Conservation (phyloP, 2,113 vertebrate species). For the Datnioides undecimradiatus region DNA sequence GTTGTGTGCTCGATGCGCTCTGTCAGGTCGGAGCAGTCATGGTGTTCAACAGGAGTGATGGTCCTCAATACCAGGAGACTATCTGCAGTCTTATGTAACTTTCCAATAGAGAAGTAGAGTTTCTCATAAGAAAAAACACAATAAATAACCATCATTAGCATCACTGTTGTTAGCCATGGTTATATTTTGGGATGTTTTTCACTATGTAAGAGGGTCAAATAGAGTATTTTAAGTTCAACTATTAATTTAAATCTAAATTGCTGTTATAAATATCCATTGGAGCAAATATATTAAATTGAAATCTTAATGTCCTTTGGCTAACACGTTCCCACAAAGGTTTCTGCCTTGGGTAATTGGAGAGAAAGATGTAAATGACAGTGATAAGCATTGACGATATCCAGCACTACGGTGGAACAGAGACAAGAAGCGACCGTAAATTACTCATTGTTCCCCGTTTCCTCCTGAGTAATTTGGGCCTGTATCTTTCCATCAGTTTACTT, state of each 20-base stretch:
- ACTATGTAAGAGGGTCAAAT: not conserved
- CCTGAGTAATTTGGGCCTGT: slow-evolving; percentile 74
- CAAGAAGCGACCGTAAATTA: slow-evolving; percentile 66
- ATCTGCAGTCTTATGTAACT: not conserved
- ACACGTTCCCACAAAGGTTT: not conserved
- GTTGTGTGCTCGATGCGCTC: not conserved
- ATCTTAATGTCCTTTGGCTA: not conserved
- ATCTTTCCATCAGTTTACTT: slow-evolving; percentile 83
- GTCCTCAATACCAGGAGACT: not conserved
- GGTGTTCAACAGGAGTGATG: not conserved
- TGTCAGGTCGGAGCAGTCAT: not conserved
- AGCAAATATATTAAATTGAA: not conserved
- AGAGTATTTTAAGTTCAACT: not conserved
- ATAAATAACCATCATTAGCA: not conserved
- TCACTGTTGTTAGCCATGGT: not conserved
- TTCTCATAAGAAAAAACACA: not conserved
- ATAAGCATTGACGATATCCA: slow-evolving; percentile 52
- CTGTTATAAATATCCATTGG: not conserved
- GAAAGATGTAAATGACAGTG: slow-evolving; percentile 65
- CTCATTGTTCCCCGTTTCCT: slow-evolving; percentile 86
- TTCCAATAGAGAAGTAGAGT: not conserved
- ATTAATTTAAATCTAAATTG: not conserved
- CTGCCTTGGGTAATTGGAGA: slow-evolving; percentile 20
- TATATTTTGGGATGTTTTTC: not conserved
- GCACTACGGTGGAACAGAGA: slow-evolving; percentile 43